Evolutionary conservation across 1,140 invertebrate genomes (phyloP).

Genomic region (Pseudomyrmex dendroicus): DNA sequence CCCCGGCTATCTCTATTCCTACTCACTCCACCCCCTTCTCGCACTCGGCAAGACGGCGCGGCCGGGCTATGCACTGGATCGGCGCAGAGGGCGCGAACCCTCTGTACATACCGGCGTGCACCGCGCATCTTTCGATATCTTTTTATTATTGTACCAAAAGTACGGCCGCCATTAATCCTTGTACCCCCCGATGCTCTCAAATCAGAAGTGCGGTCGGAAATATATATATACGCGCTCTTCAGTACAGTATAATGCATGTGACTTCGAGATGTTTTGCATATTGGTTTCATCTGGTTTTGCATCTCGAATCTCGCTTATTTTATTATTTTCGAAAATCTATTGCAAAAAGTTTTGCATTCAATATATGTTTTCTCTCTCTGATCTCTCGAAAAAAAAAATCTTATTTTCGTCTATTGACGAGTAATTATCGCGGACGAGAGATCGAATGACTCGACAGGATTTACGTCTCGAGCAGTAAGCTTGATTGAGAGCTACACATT

Average conservation of each 20-base stretch:
- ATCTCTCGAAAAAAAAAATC: not conserved
- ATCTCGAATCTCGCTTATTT: not conserved
- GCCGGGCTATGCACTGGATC: conserved; percentile 63
- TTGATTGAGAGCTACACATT: conserved; percentile 10
- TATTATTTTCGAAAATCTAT: not conserved
- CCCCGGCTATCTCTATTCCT: conserved; percentile 73
- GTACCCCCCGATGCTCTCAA: conserved; percentile 60
- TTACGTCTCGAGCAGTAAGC: conserved; percentile 20
- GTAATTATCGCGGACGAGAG: not conserved
- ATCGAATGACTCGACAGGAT: not conserved
- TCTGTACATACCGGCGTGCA: conserved; percentile 52
- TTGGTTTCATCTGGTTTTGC: not conserved
- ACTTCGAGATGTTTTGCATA: conserved; percentile 9
- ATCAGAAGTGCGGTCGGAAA: conserved; percentile 42
- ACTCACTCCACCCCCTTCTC: conserved; percentile 70
- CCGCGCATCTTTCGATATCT: conserved; percentile 58
- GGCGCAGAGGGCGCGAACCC: conserved; percentile 66
- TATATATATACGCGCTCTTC: conserved; percentile 31
- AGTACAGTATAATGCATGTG: conserved; percentile 1
- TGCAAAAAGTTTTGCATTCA: not conserved
- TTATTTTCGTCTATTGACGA: not conserved
- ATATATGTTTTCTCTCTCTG: no score
- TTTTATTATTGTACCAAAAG: conserved; percentile 58
- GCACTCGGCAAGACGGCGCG: conserved; percentile 63
- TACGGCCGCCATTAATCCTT: conserved; percentile 68